phyloP scores from a whole-genome alignment of 2,888 invertebrate species.

The Phanerotoma sp. region DNA sequence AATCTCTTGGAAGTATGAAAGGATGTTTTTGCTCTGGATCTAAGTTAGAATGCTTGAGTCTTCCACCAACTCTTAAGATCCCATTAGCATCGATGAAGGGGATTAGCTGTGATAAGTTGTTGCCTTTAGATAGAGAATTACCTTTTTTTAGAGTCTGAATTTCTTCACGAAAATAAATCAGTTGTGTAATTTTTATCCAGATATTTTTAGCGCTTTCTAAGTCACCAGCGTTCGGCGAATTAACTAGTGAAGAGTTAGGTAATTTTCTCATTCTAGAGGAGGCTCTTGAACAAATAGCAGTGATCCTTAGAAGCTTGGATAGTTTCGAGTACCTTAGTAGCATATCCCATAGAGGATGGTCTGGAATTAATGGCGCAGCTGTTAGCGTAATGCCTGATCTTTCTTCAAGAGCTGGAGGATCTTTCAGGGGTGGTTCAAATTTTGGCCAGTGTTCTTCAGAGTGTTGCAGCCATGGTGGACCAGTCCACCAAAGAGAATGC shows the following conservation, averaged over 20 bases:
- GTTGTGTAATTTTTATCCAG: slow-evolving; percentile 11
- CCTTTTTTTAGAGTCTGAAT: background rate
- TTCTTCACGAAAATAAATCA: background rate
- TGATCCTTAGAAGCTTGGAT: background rate
- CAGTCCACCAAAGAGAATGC: no score
- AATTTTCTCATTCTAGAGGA: background rate
- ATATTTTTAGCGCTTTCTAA: background rate
- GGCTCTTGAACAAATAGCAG: background rate
- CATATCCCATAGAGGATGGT: background rate
- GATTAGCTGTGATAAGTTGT: background rate
- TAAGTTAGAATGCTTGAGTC: slow-evolving; percentile 12
- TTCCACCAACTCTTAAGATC: slow-evolving; percentile 22
- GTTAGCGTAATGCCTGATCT: background rate
- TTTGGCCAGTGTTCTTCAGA: no score
- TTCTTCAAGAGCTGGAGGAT: background rate
- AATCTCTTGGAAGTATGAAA: background rate
- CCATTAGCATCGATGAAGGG: background rate
- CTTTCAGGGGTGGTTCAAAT: no score
- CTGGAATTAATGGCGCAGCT: no score
- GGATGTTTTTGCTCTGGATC: slow-evolving; percentile 3
- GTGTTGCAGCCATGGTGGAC: no score
- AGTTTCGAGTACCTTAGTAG: background rate
- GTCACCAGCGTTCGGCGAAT: background rate
- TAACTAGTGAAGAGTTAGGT: background rate
- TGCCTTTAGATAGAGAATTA: background rate